A percentile compares a stretch with the other conserved stretches of the same genome.
Conservation (phyloP, 2,113 vertebrate genomes). For the Syrrhaptes paradoxus region DNA sequence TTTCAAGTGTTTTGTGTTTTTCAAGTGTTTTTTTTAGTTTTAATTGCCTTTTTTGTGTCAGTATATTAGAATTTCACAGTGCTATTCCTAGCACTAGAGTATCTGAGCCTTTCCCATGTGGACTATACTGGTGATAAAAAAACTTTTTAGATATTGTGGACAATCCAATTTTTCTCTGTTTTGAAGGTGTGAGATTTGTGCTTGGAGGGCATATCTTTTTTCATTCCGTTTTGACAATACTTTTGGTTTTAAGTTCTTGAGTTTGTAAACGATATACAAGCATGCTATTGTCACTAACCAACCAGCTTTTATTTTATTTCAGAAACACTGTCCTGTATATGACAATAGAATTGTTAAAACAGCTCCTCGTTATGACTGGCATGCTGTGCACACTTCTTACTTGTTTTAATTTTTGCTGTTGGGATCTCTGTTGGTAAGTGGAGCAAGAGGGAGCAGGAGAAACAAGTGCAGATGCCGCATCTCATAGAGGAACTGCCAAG, state of each 20-base stretch:
- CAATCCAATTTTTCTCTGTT: not conserved
- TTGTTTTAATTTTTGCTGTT: not conserved
- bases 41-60: not conserved
- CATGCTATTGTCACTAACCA: not conserved
- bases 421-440: not conserved
- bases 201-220: not conserved
- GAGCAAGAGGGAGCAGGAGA: not conserved
- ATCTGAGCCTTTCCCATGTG: not conserved
- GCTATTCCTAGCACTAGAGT: not conserved
- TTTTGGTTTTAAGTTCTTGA: not conserved
- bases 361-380: not conserved
- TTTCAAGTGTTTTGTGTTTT: not conserved
- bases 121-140: not conserved
- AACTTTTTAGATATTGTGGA: not conserved
- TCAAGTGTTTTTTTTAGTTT: not conserved
- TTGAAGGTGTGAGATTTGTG: not conserved
- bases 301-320: slow-evolving; percentile 5
- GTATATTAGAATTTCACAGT: not conserved
- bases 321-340: not conserved
- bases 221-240: not conserved
- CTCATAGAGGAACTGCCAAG: not conserved
- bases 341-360: not conserved
- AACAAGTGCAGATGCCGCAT: not conserved
- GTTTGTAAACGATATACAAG: not conserved
- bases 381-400: not conserved